A percentile compares a stretch with the other conserved stretches of the same genome.
Evolutionary conservation across 1,140 invertebrate genomes (phyloP).

Genomic region (Pachypeltis micranthus): DNA sequence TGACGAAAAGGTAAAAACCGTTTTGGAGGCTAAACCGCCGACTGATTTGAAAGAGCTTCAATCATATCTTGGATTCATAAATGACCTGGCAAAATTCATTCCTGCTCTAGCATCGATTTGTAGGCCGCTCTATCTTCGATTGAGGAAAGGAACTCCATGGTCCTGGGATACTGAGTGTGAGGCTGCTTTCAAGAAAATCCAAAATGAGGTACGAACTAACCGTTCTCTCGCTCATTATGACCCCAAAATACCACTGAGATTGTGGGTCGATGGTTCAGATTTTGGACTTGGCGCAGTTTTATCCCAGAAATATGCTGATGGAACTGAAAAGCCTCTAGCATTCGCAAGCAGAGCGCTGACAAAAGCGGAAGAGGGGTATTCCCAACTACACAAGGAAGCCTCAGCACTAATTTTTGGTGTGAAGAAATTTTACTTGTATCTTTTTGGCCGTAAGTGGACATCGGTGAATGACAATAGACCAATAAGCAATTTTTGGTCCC

Average conservation of each 20-base stretch:
- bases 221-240: neutral
- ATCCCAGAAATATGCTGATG: neutral
- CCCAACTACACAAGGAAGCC: constrained; percentile 36
- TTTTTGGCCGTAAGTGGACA: constrained; percentile 33
- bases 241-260: neutral
- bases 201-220: neutral
- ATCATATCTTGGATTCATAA: constrained; percentile 13
- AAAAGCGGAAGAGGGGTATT: neutral
- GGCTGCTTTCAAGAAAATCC: neutral
- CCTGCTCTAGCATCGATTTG: neutral
- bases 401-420: constrained; percentile 26
- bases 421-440: constrained; percentile 28
- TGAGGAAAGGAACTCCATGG: neutral
- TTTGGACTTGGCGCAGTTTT: neutral
- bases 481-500: constrained; percentile 34
- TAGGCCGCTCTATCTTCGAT: neutral
- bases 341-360: neutral
- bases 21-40: constrained; percentile 2
- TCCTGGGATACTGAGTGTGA: neutral
- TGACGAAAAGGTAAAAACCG: neutral
- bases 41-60: constrained; percentile 10
- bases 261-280: neutral
- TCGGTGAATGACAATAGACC: constrained; percentile 38
- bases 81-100: neutral
- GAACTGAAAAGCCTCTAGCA: neutral